Evolutionary conservation across 1,140 invertebrate species (phyloP).

Genomic region (Spodoptera frugiperda): DNA sequence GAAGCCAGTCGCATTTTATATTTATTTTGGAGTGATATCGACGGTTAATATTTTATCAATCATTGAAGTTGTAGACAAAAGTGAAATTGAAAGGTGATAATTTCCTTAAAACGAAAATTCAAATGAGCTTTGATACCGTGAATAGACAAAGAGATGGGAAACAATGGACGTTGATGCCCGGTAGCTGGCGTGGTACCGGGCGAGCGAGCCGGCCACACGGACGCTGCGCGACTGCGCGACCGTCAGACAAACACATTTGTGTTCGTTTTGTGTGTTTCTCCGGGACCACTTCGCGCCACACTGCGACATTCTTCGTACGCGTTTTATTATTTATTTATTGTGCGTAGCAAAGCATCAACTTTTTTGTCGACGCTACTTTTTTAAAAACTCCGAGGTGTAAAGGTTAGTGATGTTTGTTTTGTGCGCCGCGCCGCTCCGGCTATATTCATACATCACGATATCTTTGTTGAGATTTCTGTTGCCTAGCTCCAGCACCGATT

Average conservation of each 20-base stretch:
- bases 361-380: conserved; percentile 55
- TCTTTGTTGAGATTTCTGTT: conserved; percentile 28
- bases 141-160: conserved; percentile 12
- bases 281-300: conserved; percentile 67
- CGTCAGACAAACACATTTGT: conserved; percentile 50
- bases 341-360: conserved; percentile 25
- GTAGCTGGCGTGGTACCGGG: conserved; percentile 50
- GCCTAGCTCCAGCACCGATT: conserved; percentile 13
- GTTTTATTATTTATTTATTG: conserved; percentile 55
- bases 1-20: too few species aligned
- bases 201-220: conserved; percentile 41
- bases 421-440: background rate
- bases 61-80: background rate
- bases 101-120: background rate
- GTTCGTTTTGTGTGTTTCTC: conserved; percentile 54
- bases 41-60: background rate
- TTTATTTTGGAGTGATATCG: too few species aligned
- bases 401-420: conserved; percentile 58
- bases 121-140: background rate
- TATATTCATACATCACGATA: conserved; percentile 41
- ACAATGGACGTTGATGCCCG: conserved; percentile 37
- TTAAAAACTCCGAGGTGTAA: conserved; percentile 54
- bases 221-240: background rate
- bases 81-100: background rate
- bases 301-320: conserved; percentile 65